Evolutionary conservation across 2,113 vertebrate species (phyloP).

Genomic region (Delphinus delphis): DNA sequence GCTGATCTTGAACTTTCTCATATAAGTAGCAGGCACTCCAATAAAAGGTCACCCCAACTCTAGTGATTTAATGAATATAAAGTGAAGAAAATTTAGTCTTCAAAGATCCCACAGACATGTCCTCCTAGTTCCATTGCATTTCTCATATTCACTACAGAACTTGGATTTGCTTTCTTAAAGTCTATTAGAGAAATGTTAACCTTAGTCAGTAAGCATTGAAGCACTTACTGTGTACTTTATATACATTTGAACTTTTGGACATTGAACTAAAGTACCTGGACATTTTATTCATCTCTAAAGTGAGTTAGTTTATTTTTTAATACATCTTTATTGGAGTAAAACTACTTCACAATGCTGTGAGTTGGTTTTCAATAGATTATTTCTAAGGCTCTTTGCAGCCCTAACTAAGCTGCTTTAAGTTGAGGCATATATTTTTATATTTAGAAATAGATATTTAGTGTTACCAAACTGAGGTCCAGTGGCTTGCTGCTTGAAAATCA

Average conservation of each 20-base stretch:
- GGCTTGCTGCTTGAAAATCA: neutral
- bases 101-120: neutral
- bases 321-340: too few relatives aligned
- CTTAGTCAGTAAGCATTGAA: neutral
- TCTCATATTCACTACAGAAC: neutral
- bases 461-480: neutral
- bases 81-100: neutral
- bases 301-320: neutral
- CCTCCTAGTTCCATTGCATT: neutral
- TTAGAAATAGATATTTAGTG: neutral
- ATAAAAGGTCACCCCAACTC: neutral
- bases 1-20: slow-evolving; percentile 30
- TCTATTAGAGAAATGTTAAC: neutral
- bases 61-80: slow-evolving; percentile 18
- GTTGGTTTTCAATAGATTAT: neutral
- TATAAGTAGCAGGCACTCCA: neutral
- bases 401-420: neutral
- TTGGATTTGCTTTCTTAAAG: neutral
- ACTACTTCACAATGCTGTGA: too few relatives aligned
- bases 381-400: neutral
- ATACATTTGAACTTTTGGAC: neutral
- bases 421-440: neutral
- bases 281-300: neutral
- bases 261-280: neutral
- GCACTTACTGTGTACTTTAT: neutral